Evolutionary conservation across 1,140 invertebrate genomes (phyloP).

Genomic region (Atta cephalotes): DNA sequence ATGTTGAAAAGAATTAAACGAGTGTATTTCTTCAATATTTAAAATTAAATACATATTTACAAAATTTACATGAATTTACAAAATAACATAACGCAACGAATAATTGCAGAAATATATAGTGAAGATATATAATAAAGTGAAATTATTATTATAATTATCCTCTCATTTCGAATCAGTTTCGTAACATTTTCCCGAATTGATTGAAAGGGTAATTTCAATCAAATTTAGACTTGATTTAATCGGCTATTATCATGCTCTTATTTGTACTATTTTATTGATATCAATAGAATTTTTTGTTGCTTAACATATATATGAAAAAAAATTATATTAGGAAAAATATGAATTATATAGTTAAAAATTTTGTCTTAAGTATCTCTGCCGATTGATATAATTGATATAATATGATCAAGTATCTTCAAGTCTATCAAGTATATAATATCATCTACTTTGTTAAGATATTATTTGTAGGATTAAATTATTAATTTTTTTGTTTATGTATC

Average conservation of each 20-base stretch:
- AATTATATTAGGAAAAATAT: no score
- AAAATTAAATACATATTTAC: neutral
- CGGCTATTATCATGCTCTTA: neutral
- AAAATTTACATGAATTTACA: neutral
- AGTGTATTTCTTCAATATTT: neutral
- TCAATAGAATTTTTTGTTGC: neutral
- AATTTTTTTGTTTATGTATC: no score
- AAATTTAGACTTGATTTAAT: neutral
- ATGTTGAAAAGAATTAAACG: neutral
- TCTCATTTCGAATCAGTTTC: neutral
- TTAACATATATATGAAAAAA: neutral
- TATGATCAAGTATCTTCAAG: no score
- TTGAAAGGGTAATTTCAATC: neutral
- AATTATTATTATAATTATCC: slow-evolving; percentile 1
- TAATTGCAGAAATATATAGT: neutral
- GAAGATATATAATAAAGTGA: neutral
- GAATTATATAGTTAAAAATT: no score
- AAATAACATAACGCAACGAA: neutral
- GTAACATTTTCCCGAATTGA: neutral
- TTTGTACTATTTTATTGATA: neutral
- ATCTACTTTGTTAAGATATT: no score
- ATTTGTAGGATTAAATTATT: no score
- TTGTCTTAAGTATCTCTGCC: no score
- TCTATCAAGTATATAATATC: no score
- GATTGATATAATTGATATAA: no score